Percentiles rank a stretch among this genome's conserved stretches.
phyloP scores from a whole-genome alignment of 1,140 invertebrate species.

The Antheraea mylitta region DNA sequence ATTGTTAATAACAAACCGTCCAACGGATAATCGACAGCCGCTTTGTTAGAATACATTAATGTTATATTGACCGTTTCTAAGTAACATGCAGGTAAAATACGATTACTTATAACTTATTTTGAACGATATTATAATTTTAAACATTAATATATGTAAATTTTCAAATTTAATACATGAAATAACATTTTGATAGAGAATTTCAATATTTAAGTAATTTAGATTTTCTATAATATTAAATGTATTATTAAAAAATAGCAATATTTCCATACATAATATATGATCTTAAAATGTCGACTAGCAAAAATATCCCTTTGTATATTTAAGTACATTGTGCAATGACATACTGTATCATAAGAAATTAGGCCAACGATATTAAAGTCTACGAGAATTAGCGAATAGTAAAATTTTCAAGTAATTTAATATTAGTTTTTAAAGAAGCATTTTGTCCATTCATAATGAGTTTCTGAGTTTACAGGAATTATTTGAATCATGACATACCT shows the following conservation, averaged over 20 bases:
- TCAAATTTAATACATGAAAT: neutral
- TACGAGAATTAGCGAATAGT: neutral
- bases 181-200: neutral
- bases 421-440: too few relatives aligned
- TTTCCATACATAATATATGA: conserved; percentile 1
- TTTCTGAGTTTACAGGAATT: too few relatives aligned
- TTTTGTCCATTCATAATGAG: too few relatives aligned
- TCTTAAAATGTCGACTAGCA: conserved; percentile 24
- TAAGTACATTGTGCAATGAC: conserved; percentile 23
- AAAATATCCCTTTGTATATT: conserved; percentile 32
- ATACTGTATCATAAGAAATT: conserved; percentile 9
- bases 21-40: too few relatives aligned
- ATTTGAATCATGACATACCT: too few relatives aligned
- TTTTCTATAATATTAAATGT: neutral
- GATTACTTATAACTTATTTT: neutral
- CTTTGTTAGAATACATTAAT: too few relatives aligned
- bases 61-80: too few relatives aligned
- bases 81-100: neutral
- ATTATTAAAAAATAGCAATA: neutral
- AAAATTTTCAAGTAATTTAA: too few relatives aligned
- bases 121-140: neutral
- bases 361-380: conserved; percentile 3
- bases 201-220: neutral
- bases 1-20: too few relatives aligned
- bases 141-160: neutral